Base-by-base conservation (phyloP, 2,113 vertebrate genomes). In the Leucoraja erinaceus region DNA sequence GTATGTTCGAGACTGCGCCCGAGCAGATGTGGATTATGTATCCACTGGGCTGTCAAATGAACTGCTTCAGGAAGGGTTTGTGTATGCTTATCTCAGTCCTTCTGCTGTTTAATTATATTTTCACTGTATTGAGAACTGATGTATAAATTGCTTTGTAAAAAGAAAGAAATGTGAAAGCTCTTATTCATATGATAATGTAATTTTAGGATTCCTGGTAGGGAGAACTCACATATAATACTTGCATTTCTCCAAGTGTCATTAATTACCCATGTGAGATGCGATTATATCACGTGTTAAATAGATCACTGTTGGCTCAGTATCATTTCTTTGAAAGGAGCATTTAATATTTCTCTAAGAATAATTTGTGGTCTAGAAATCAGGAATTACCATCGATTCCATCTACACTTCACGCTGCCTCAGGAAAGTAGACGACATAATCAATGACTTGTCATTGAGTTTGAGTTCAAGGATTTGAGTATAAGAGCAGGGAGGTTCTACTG, bases 141-240 rank as follows among this genome's bases (percentile, higher is more conserved):
- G 22, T 10, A 72, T 91, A 25, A 91, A 91, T 91, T 72, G 72
- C 11, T 54, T 91, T 5, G 7, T 91, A 91, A 11, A 22, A 91
- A 54, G 66, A 54, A 91, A 72, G 20, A 54, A 20, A 91, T 12
- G 54, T 72, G 90, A 91, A 38, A 72, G 20, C 33, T 72, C 7
- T 91, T 91, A 91, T 74, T 91, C 90, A 91, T 74, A 70, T 91
- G 90, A 91, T 91, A 72, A 91, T 91, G 68, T 91, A 38, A 91
- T 91, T 54, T 91, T 74, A 72, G 66, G 11, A 72, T 91, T 72
- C 11, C 33, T 91, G 90, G 72, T 33, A 70, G 25, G 68, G 68
- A 10, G 66, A 91, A 72, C 38, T 91, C 68, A 70, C 54, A 91
- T 91, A 22, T 72, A 72, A 70, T 72, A 68, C 88, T 47, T 68